These are phyloP conservation scores for Nomada flava DNA, from an alignment of 2,888 invertebrate genomes.

Conservation along the genomic window DNA sequence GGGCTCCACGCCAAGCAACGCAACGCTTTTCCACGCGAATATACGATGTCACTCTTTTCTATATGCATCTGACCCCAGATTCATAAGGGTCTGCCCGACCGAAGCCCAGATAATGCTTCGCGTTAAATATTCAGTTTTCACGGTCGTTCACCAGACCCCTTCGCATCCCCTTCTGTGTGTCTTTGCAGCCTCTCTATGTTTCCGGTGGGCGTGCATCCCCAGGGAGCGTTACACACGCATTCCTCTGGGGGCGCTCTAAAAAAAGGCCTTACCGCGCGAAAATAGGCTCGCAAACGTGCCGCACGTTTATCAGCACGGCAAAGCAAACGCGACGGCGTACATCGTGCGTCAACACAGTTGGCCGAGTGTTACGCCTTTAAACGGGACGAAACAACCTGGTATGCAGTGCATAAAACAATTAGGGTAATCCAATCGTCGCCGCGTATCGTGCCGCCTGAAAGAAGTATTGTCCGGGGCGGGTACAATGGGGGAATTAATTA, in stretches of 20 bases:
- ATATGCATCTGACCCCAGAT: background rate
- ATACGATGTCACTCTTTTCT: too few species aligned
- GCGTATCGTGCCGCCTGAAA: background rate
- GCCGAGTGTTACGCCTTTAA: conserved; percentile 32
- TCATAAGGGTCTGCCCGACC: background rate
- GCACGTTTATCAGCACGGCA: conserved; percentile 28
- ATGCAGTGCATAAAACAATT: conserved; percentile 29
- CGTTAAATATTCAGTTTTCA: background rate
- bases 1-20: too few species aligned
- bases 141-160: conserved; percentile 22
- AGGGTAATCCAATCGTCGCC: conserved; percentile 4
- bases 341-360: conserved; percentile 38
- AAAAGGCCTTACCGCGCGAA: conserved; percentile 31
- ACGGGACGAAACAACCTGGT: conserved; percentile 24
- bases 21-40: too few species aligned
- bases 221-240: background rate
- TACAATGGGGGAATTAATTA: conserved; percentile 31
- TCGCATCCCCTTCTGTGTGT: background rate
- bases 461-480: conserved; percentile 5
- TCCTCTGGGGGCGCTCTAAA: conserved; percentile 26
- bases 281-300: conserved; percentile 30
- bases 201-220: background rate
- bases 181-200: background rate
- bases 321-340: conserved; percentile 24
- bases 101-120: background rate